Evolutionary conservation across 2,797 vertebrate species (phyloP).

Genomic region (Tauraco hartlaubi): DNA sequence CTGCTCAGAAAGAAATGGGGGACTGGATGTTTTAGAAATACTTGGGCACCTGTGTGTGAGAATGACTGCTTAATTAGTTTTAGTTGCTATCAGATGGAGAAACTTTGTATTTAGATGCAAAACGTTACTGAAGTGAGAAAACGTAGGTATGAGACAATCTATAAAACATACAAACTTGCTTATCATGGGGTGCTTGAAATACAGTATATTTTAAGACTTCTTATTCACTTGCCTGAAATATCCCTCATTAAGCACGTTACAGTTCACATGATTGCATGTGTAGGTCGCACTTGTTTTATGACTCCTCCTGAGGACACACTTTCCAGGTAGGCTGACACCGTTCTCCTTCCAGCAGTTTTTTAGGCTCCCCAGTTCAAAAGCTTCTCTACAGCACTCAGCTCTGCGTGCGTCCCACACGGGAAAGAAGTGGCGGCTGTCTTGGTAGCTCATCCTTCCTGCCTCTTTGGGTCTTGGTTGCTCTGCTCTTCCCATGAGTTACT

Average conservation of each 20-base stretch:
- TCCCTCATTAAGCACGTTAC: fast-evolving
- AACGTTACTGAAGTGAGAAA: neutral
- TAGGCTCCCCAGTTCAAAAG: neutral
- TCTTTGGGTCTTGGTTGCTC: neutral
- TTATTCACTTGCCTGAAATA: neutral
- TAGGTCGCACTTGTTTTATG: neutral
- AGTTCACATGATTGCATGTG: neutral
- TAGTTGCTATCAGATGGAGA: neutral
- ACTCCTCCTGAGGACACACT: neutral
- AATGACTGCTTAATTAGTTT: neutral
- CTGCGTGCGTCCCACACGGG: neutral
- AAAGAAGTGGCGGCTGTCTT: neutral
- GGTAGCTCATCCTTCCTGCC: neutral
- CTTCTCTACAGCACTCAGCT: neutral
- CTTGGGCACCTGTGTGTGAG: neutral
- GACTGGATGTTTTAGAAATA: neutral
- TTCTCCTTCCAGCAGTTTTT: neutral
- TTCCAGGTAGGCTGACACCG: neutral
- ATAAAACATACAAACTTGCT: fast-evolving
- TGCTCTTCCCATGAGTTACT: neutral
- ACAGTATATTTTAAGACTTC: neutral
- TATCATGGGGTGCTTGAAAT: neutral
- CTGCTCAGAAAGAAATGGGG: neutral
- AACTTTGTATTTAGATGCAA: neutral
- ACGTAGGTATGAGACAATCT: neutral